These are phyloP conservation scores for Ophthalmolycus amberensis DNA, from an alignment of 2,113 vertebrate genomes.

Conservation along the genomic window DNA sequence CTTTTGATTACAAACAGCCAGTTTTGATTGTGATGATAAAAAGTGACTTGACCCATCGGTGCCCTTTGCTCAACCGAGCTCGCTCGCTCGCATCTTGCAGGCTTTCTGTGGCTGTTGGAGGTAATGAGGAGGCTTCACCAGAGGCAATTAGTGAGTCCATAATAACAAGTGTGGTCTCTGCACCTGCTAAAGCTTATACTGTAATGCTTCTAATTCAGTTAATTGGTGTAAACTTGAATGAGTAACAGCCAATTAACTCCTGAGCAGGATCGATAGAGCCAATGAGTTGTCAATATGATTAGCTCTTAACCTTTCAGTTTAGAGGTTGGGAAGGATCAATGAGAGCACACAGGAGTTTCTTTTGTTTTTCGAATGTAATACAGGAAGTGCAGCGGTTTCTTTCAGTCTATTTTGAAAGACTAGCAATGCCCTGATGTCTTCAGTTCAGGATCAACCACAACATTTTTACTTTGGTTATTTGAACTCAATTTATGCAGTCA, in stretches of 20 bases:
- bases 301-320: constrained; percentile 57
- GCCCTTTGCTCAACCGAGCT: constrained; percentile 20
- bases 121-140: constrained; percentile 57
- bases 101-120: constrained; percentile 43
- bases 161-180: constrained; percentile 37
- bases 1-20: constrained; percentile 61
- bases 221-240: constrained; percentile 66
- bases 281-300: constrained; percentile 62
- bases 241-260: constrained; percentile 72
- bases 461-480: neutral
- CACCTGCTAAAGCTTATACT: constrained; percentile 30
- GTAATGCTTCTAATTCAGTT: constrained; percentile 44
- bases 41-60: constrained; percentile 49
- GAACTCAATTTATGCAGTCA: neutral
- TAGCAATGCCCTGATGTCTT: neutral
- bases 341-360: neutral
- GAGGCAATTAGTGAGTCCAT: constrained; percentile 53
- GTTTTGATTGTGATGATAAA: constrained; percentile 62
- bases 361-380: neutral
- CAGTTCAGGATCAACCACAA: neutral
- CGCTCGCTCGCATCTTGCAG: constrained; percentile 21
- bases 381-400: neutral
- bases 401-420: neutral
- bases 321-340: constrained; percentile 37
- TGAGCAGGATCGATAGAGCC: constrained; percentile 56